phyloP scores from a whole-genome alignment of 2,113 vertebrate genomes.

The Rissa tridactyla region DNA sequence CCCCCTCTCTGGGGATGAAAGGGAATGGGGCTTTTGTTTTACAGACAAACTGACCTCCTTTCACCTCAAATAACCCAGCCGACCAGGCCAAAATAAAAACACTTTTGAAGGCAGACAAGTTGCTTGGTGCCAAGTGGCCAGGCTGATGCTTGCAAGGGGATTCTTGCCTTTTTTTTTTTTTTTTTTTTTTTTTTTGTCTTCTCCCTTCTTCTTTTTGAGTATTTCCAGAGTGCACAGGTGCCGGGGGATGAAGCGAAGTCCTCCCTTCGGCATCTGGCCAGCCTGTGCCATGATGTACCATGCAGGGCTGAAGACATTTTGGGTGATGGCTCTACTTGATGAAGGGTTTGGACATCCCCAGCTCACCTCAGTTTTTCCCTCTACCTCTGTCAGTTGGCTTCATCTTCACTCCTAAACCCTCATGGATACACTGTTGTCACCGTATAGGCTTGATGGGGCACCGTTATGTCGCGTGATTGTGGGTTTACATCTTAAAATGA shows the following conservation, averaged over 20 bases:
- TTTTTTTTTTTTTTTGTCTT: neutral
- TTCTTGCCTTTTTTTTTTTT: neutral
- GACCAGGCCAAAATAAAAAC: slow-evolving; percentile 54
- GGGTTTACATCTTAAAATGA: fast-evolving
- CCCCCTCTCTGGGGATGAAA: slow-evolving; percentile 46
- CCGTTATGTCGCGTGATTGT: fast-evolving
- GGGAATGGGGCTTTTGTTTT: slow-evolving; percentile 61
- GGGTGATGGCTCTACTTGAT: neutral
- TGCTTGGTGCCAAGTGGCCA: neutral
- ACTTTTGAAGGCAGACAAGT: slow-evolving; percentile 44
- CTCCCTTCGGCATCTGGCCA: neutral
- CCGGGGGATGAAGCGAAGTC: neutral
- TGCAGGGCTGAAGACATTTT: neutral
- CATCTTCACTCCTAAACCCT: neutral
- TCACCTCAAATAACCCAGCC: slow-evolving; percentile 61
- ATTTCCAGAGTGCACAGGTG: neutral
- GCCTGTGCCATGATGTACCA: neutral
- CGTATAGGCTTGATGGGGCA: fast-evolving
- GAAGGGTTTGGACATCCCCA: neutral
- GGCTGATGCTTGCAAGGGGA: neutral
- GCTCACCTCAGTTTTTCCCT: neutral
- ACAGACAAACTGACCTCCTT: slow-evolving; percentile 38
- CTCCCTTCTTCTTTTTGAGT: neutral
- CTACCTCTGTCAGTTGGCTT: neutral
- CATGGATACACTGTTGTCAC: neutral